Conservation (phyloP, 2,113 vertebrate genomes). For the Piliocolobus tephrosceles region DNA sequence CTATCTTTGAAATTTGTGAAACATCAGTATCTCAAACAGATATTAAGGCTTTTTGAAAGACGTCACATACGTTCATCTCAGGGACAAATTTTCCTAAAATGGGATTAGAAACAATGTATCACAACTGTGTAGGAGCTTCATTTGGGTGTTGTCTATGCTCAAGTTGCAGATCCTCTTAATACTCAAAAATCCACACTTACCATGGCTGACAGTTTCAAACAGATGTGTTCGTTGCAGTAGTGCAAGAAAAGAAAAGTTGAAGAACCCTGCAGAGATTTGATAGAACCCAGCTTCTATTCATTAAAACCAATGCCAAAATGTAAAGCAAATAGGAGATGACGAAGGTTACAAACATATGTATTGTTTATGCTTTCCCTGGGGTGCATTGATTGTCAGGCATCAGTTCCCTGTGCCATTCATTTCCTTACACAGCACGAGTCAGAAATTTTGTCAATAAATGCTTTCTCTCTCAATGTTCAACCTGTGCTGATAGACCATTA, state of each 20-base stretch:
- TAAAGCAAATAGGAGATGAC: slow-evolving; percentile 12
- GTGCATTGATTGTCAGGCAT: neutral
- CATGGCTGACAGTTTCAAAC: neutral
- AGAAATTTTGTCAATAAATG: slow-evolving; percentile 30
- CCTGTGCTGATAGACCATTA: neutral
- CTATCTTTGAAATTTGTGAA: neutral
- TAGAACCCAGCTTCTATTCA: neutral
- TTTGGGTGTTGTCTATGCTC: neutral
- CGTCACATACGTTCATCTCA: neutral
- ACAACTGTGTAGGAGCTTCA: neutral
- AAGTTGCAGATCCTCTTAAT: neutral
- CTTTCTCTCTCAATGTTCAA: slow-evolving; percentile 6
- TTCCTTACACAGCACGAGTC: neutral
- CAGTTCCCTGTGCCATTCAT: neutral
- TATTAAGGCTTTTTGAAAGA: neutral
- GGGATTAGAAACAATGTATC: neutral
- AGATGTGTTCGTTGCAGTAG: neutral
- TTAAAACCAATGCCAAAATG: neutral
- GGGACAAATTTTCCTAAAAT: neutral
- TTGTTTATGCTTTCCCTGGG: neutral
- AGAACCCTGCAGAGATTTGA: neutral
- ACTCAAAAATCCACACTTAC: neutral
- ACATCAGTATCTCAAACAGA: neutral
- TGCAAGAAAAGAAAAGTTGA: neutral
- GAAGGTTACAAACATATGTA: neutral